Evolutionary conservation across 2,888 invertebrate species (phyloP).

Genomic region (Megamerina dolium): DNA sequence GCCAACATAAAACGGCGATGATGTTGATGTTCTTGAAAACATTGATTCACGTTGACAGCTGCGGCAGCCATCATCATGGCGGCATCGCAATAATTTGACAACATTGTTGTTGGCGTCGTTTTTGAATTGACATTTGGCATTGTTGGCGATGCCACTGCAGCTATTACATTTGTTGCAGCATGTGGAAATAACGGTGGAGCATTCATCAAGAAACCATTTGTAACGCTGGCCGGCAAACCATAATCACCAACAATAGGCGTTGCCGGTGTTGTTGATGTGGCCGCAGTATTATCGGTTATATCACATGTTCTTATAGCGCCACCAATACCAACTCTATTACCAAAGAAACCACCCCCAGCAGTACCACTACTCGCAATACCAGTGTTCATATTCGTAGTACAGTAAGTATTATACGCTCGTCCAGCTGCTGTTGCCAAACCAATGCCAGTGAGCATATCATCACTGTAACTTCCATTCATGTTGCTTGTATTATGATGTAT

Average conservation of each 20-base stretch:
- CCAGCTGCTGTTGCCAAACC: conserved; percentile 1
- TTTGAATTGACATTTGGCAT: conserved; percentile 26
- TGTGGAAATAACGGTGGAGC: too few relatives aligned
- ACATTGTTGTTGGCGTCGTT: conserved; percentile 44
- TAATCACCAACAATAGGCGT: conserved; percentile 7
- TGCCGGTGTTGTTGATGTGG: neutral
- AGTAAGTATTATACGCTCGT: conserved; percentile 15
- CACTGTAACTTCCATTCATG: conserved; percentile 3
- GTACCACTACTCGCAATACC: conserved; percentile 4
- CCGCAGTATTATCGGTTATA: neutral
- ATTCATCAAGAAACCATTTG: conserved; percentile 9
- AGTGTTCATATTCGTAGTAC: neutral
- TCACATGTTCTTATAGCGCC: too few relatives aligned
- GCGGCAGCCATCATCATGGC: conserved; percentile 49
- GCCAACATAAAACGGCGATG: conserved; percentile 40
- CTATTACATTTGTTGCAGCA: conserved; percentile 17
- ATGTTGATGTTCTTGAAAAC: conserved; percentile 45
- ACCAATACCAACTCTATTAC: conserved; percentile 4
- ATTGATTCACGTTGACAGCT: conserved; percentile 46
- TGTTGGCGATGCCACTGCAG: conserved; percentile 22
- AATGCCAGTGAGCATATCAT: neutral
- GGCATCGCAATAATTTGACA: conserved; percentile 49
- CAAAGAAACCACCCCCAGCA: conserved; percentile 2
- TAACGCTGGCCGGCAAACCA: neutral
- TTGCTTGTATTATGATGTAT: conserved; percentile 16